phyloP scores from a whole-genome alignment of 2,888 invertebrate genomes.

The Unio delphinus region DNA sequence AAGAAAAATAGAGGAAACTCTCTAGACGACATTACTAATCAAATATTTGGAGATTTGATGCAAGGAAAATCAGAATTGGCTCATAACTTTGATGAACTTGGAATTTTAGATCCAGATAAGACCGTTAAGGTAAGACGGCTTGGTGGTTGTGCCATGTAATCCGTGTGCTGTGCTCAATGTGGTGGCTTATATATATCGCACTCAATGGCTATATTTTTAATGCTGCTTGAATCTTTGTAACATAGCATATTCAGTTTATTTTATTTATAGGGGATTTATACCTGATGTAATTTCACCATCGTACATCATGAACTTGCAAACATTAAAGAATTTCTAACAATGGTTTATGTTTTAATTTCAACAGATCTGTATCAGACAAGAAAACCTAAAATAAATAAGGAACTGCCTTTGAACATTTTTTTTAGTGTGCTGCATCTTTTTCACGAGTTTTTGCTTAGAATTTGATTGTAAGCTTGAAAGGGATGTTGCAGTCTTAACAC shows the following conservation, averaged over 20 bases:
- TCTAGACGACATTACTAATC: conserved; percentile 61
- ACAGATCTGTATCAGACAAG: too few relatives aligned
- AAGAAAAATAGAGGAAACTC: conserved; percentile 34
- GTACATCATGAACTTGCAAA: too few relatives aligned
- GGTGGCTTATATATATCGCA: neutral
- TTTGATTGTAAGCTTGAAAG: too few relatives aligned
- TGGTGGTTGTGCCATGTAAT: conserved; percentile 10
- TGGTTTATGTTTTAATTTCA: too few relatives aligned
- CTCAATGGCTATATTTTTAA: neutral
- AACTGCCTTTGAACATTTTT: too few relatives aligned
- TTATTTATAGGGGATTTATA: neutral
- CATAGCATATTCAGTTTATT: neutral
- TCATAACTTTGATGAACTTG: conserved; percentile 67
- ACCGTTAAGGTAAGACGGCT: conserved; percentile 48
- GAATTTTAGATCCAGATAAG: conserved; percentile 61
- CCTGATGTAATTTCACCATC: too few relatives aligned
- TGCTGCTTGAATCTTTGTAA: neutral
- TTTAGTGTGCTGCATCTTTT: too few relatives aligned
- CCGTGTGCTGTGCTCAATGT: conserved; percentile 3
- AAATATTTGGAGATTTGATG: conserved; percentile 65
- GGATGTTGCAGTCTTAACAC: too few relatives aligned
- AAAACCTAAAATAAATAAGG: too few relatives aligned
- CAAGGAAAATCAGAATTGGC: conserved; percentile 55
- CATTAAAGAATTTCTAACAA: too few relatives aligned
- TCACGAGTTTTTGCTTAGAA: too few relatives aligned